A percentile compares a stretch with the other conserved stretches of the same genome.
These are phyloP conservation scores for Mastomys coucha DNA, from an alignment of 2,113 vertebrate genomes.

Conservation along the genomic window DNA sequence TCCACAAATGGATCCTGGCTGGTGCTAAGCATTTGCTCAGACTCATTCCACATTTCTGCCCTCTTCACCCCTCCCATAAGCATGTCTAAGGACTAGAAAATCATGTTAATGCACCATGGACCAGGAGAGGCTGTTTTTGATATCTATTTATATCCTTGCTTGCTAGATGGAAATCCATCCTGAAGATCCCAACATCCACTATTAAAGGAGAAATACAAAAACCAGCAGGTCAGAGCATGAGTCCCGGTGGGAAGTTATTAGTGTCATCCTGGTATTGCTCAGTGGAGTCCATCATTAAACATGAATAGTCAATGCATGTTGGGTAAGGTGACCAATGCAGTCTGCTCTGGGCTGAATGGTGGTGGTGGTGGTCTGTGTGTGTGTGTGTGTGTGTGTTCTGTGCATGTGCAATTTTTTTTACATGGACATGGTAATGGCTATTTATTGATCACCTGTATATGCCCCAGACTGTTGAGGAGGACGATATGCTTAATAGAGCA, in stretches of 20 bases:
- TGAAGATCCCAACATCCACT: constrained; percentile 47
- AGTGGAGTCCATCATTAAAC: background rate
- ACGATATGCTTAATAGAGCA: background rate
- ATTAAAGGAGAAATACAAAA: constrained; percentile 59
- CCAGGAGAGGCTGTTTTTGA: constrained; percentile 12
- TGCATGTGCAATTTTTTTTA: background rate
- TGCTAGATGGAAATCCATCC: constrained; percentile 61
- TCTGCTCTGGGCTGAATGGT: background rate
- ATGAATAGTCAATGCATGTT: background rate
- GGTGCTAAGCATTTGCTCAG: background rate
- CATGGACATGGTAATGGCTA: background rate
- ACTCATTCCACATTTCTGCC: background rate
- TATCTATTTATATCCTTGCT: constrained; percentile 55
- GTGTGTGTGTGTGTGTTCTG: background rate
- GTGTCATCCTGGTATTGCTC: constrained; percentile 1
- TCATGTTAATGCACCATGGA: constrained; percentile 10
- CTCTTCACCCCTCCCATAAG: constrained; percentile 46
- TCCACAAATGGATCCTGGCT: background rate
- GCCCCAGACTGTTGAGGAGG: background rate
- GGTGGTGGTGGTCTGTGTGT: no score
- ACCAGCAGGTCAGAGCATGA: constrained; percentile 60
- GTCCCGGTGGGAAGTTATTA: constrained; percentile 73
- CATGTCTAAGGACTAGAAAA: background rate
- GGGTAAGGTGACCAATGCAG: background rate
- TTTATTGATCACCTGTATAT: constrained; percentile 40